Evolutionary conservation across 1,140 invertebrate genomes (phyloP).

Genomic region (Solenopsis fugax): DNA sequence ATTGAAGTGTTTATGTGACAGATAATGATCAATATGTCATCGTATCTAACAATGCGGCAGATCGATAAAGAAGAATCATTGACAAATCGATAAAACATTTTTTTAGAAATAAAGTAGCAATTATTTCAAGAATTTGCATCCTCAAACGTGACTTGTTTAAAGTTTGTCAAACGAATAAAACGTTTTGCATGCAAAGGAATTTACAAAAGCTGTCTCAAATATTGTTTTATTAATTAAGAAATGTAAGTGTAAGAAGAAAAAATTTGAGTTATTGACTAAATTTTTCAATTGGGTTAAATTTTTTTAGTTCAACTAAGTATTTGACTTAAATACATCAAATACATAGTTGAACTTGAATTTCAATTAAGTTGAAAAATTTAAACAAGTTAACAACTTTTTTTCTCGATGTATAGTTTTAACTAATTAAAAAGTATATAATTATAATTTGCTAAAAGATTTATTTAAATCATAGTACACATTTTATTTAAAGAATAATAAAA

Average conservation of each 20-base stretch:
- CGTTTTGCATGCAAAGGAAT: neutral
- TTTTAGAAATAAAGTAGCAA: neutral
- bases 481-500: neutral
- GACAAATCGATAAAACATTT: constrained; percentile 15
- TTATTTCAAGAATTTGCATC: constrained; percentile 5
- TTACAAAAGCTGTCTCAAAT: neutral
- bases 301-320: too few relatives aligned
- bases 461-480: neutral
- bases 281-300: too few relatives aligned
- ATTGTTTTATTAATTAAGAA: neutral
- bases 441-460: neutral
- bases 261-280: too few relatives aligned
- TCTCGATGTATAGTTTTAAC: neutral
- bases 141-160: neutral
- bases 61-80: constrained; percentile 3
- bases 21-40: constrained; percentile 16
- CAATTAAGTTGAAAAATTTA: too few relatives aligned
- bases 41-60: constrained; percentile 21
- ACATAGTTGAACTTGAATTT: too few relatives aligned
- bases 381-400: too few relatives aligned
- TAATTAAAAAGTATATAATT: neutral
- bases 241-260: neutral
- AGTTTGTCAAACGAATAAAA: neutral
- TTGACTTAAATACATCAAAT: too few relatives aligned
- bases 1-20: constrained; percentile 40